phyloP scores from a whole-genome alignment of 1,140 invertebrate genomes.

The Caerostris extrusa region DNA sequence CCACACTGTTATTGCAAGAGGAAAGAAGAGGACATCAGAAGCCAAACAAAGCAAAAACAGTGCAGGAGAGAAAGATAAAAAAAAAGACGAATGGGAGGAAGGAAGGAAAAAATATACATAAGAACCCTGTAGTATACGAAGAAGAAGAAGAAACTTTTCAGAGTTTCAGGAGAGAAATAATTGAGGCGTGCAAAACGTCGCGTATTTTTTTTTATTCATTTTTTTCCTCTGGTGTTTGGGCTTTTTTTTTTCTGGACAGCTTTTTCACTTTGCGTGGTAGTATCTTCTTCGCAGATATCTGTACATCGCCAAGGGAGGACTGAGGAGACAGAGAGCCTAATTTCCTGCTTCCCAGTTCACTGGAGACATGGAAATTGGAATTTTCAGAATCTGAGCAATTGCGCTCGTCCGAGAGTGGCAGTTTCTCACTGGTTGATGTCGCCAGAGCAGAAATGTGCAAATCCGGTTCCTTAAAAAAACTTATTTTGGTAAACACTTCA shows the following conservation, averaged over 20 bases:
- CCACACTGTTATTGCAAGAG: conserved; percentile 36
- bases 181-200: conserved; percentile 61
- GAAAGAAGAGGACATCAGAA: background rate
- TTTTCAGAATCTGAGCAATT: conserved; percentile 68
- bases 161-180: conserved; percentile 59
- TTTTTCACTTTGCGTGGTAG: conserved; percentile 16
- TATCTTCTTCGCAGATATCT: background rate
- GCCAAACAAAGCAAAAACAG: conserved; percentile 10
- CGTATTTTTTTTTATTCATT: conserved; percentile 37
- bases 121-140: conserved; percentile 14
- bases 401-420: conserved; percentile 27
- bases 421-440: conserved; percentile 34
- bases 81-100: conserved; percentile 8
- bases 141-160: conserved; percentile 50
- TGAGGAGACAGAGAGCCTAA: conserved; percentile 38
- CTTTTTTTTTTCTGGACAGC: conserved; percentile 32
- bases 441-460: background rate
- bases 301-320: background rate
- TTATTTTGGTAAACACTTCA: conserved; percentile 27
- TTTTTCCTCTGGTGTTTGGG: background rate
- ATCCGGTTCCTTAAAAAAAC: conserved; percentile 39
- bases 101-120: conserved; percentile 43
- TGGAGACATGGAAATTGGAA: conserved; percentile 59
- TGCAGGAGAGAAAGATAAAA: background rate
- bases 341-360: conserved; percentile 57